Evolutionary conservation across 2,888 invertebrate genomes (phyloP).

Genomic region (Chouioia cunea): DNA sequence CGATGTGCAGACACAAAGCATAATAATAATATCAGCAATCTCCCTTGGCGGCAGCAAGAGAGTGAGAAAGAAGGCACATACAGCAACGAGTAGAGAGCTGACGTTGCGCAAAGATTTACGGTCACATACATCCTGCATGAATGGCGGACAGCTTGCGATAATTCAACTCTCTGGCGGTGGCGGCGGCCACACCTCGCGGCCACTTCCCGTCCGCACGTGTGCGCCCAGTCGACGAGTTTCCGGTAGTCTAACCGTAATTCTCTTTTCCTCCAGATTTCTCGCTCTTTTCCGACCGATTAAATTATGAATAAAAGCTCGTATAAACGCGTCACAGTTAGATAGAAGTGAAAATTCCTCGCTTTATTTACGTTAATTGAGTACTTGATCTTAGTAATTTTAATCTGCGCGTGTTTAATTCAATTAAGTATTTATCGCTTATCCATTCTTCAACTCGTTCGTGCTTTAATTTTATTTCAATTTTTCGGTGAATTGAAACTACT

Average conservation of each 20-base stretch:
- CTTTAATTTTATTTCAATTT: neutral
- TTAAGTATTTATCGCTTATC: neutral
- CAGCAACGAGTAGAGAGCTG: constrained; percentile 49
- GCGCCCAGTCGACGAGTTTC: constrained; percentile 57
- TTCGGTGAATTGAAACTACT: neutral
- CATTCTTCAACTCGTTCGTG: too few species aligned
- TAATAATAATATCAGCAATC: constrained; percentile 61
- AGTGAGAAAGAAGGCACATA: constrained; percentile 27
- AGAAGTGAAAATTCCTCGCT: too few species aligned
- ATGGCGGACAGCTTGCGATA: constrained; percentile 66
- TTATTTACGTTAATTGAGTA: constrained; percentile 31
- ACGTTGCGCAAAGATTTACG: constrained; percentile 64
- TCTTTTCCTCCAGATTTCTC: constrained; percentile 50
- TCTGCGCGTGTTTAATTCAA: constrained; percentile 9
- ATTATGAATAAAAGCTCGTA: constrained; percentile 38
- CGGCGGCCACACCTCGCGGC: constrained; percentile 65
- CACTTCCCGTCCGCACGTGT: constrained; percentile 61
- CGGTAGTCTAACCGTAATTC: constrained; percentile 52
- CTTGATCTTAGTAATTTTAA: neutral
- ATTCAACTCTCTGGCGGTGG: constrained; percentile 59
- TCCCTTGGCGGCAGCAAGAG: constrained; percentile 40
- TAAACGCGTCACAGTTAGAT: neutral
- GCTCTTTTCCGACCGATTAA: constrained; percentile 48
- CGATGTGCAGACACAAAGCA: constrained; percentile 58
- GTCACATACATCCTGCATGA: constrained; percentile 65